Percentiles rank a stretch among this genome's conserved stretches.
phyloP scores from a whole-genome alignment of 2,113 vertebrate genomes.

The Prunella fulvescens region DNA sequence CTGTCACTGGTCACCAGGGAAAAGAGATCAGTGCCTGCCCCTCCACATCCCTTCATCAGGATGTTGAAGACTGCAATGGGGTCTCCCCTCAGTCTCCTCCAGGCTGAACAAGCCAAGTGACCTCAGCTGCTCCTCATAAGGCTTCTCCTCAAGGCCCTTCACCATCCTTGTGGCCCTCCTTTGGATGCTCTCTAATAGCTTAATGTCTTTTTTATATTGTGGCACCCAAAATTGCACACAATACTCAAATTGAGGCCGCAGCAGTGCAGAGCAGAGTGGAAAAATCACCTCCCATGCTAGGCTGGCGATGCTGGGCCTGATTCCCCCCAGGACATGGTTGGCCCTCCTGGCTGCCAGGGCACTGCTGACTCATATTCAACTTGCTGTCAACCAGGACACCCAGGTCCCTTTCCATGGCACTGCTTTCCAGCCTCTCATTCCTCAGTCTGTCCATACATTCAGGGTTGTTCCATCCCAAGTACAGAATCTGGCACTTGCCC shows the following conservation, averaged over 20 bases:
- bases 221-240: background rate
- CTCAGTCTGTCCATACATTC: background rate
- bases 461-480: background rate
- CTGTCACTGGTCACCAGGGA: background rate
- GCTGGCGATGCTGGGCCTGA: background rate
- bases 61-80: background rate
- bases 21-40: background rate
- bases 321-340: background rate
- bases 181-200: background rate
- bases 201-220: background rate
- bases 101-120: background rate
- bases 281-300: background rate
- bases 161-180: background rate
- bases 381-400: background rate
- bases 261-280: background rate
- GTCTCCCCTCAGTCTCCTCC: background rate
- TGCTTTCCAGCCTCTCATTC: background rate
- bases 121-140: background rate
- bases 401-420: background rate
- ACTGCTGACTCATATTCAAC: background rate
- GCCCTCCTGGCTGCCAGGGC: background rate
- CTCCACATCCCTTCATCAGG: background rate
- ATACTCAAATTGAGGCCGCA: background rate
- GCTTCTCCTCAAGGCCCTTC: background rate
- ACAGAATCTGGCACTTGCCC: background rate